Percentiles rank a stretch among this genome's conserved stretches.
Conservation (phyloP, 2,113 vertebrate species). For the Lutjanus erythropterus region DNA sequence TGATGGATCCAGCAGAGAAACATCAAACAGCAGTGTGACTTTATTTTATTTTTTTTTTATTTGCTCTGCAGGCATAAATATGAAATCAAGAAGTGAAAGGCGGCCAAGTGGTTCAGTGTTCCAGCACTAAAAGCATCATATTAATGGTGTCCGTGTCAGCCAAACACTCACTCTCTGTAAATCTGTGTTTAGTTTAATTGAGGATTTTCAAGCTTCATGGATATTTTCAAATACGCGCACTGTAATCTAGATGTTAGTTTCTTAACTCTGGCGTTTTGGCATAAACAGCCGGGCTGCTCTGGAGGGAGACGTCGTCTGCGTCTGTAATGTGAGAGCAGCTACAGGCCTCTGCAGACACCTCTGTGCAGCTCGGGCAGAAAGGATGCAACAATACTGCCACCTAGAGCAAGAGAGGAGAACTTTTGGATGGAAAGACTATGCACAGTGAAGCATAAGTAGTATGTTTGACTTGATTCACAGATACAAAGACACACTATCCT, state of each 20-base stretch:
- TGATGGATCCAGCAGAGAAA: conserved; percentile 5
- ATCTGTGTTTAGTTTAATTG: conserved; percentile 49
- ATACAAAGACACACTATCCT: not conserved
- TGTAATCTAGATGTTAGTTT: conserved; percentile 56
- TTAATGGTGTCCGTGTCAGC: conserved; percentile 29
- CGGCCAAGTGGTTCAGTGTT: conserved; percentile 10
- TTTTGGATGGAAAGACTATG: not conserved
- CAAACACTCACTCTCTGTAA: conserved; percentile 33
- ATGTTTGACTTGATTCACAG: not conserved
- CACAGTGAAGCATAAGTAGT: not conserved
- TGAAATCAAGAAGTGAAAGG: conserved; percentile 26
- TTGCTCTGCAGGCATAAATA: conserved; percentile 23
- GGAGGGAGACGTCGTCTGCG: conserved; percentile 36
- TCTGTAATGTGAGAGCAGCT: conserved; percentile 43
- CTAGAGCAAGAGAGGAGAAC: conserved; percentile 58
- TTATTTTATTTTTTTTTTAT: conserved; percentile 4
- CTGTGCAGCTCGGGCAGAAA: not conserved
- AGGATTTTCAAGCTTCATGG: conserved; percentile 41
- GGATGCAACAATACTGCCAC: conserved; percentile 75
- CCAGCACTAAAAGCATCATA: conserved; percentile 34
- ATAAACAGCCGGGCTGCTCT: conserved; percentile 57
- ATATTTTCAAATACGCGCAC: conserved; percentile 45
- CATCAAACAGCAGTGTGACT: too few relatives aligned
- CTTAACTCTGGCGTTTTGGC: conserved; percentile 54
- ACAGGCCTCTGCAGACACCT: conserved; percentile 2